Evolutionary conservation across 2,797 vertebrate species (phyloP).

Genomic region (Notolabrus celidotus): DNA sequence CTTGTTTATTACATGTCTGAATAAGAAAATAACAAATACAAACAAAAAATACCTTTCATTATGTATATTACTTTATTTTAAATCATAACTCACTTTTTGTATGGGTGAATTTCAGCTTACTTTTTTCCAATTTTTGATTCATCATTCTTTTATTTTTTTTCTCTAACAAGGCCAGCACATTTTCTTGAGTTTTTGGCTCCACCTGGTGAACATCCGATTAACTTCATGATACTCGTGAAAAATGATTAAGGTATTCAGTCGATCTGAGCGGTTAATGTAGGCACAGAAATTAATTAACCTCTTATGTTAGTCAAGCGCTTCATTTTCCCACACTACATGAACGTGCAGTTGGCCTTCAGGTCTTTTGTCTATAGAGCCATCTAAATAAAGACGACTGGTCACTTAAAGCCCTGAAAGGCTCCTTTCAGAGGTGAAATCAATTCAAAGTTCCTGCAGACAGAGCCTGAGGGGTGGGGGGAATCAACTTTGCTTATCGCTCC

Average conservation of each 20-base stretch:
- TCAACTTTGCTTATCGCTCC: constrained; percentile 60
- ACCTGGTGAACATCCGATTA: background rate
- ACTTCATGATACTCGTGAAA: too few relatives aligned
- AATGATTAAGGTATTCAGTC: background rate
- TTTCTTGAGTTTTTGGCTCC: background rate
- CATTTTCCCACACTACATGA: constrained; percentile 43
- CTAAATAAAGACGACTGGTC: constrained; percentile 52
- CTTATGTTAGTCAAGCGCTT: constrained; percentile 1
- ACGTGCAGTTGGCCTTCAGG: constrained; percentile 44
- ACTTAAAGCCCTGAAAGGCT: constrained; percentile 68
- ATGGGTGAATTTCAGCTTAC: too few relatives aligned
- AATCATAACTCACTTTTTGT: background rate
- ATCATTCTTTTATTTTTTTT: background rate
- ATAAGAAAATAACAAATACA: constrained; percentile 77
- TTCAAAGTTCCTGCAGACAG: constrained; percentile 56
- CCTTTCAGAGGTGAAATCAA: constrained; percentile 74
- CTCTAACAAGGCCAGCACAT: background rate
- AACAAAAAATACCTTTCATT: constrained; percentile 32
- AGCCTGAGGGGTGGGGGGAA: constrained; percentile 22
- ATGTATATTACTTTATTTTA: background rate
- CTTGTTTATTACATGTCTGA: constrained; percentile 84
- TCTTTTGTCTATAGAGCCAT: constrained; percentile 50
- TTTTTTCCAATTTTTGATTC: background rate
- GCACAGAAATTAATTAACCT: background rate
- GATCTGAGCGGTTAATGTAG: background rate